Evolutionary conservation across 1,140 invertebrate genomes (phyloP), one percentile per base, ranked within the genome.

Genomic region (Brachionus rubens): DNA sequence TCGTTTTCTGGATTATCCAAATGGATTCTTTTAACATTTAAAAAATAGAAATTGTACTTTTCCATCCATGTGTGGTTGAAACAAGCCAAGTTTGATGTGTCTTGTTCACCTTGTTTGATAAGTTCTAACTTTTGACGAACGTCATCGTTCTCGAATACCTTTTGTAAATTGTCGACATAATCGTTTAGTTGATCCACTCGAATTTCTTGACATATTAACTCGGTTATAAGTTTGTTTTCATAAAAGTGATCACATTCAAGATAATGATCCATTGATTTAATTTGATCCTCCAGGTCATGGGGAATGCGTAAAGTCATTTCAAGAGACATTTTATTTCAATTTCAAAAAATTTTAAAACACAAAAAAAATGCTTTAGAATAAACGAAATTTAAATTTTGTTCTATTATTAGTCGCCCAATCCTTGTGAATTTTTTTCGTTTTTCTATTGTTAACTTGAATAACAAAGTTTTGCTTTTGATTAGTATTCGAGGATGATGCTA

Each of bases 311-410:
- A 54, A 28, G 26, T 54, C 9, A 54, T 28, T 28, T 28, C 26
- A 12, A 54, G 33, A 54, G 52, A 54, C 52, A 54, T 54, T 54
- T n/a, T 54, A n/a, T n/a, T n/a, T n/a, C n/a, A n/a, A n/a, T n/a
- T n/a, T n/a, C n/a, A n/a, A n/a, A n/a, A n/a, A n/a, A n/a, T n/a
- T n/a, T n/a, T n/a, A n/a, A n/a, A n/a, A n/a, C n/a, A n/a, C n/a
- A n/a, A n/a, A n/a, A n/a, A n/a, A n/a, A n/a, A n/a, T n/a, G n/a
- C n/a, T n/a, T n/a, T n/a, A n/a, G n/a, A n/a, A n/a, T n/a, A n/a
- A n/a, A n/a, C n/a, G n/a, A n/a, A n/a, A n/a, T n/a, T n/a, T n/a
- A n/a, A n/a, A n/a, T n/a, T n/a, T n/a, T n/a, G n/a, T n/a, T n/a
- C n/a, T n/a, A n/a, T n/a, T n/a, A n/a, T n/a, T n/a, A n/a, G n/a